phyloP scores from a whole-genome alignment of 2,113 vertebrate species.

The Limnothrissa miodon region DNA sequence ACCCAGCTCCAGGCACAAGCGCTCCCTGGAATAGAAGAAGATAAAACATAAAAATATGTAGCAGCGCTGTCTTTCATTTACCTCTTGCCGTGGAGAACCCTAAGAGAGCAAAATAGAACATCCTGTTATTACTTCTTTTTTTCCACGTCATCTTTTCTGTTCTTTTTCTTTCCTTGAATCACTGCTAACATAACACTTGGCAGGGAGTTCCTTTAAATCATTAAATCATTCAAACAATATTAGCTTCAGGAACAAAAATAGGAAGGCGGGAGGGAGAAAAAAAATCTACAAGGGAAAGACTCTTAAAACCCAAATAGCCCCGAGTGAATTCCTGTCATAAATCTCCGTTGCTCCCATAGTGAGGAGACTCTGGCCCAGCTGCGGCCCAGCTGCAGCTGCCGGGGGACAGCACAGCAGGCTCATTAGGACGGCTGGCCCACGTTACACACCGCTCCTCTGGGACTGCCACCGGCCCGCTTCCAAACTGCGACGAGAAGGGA shows the following conservation, averaged over 20 bases:
- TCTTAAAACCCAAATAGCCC: slow-evolving; percentile 27
- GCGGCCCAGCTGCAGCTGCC: neutral
- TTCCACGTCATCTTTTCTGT: neutral
- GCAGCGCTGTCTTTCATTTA: neutral
- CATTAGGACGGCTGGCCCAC: slow-evolving; percentile 19
- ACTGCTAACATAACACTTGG: slow-evolving; percentile 1
- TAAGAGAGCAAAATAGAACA: neutral
- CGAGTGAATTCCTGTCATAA: slow-evolving; percentile 28
- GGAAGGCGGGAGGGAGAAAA: neutral
- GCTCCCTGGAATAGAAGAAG: neutral
- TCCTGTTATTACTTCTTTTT: neutral
- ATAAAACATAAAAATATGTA: slow-evolving; percentile 29
- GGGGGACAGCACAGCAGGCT: slow-evolving; percentile 18
- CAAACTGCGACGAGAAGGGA: neutral
- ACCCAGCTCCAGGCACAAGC: slow-evolving; percentile 1
- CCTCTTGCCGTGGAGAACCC: neutral
- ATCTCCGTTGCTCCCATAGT: neutral
- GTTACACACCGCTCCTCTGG: neutral
- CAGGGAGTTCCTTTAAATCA: neutral
- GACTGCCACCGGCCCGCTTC: neutral
- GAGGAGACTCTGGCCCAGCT: neutral
- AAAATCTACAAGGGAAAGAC: slow-evolving; percentile 3
- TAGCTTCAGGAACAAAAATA: slow-evolving; percentile 6
- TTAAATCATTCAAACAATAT: slow-evolving; percentile 28
- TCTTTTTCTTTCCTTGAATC: neutral